These are phyloP conservation scores for Tyto alba DNA, from an alignment of 2,113 vertebrate species.

Conservation along the genomic window DNA sequence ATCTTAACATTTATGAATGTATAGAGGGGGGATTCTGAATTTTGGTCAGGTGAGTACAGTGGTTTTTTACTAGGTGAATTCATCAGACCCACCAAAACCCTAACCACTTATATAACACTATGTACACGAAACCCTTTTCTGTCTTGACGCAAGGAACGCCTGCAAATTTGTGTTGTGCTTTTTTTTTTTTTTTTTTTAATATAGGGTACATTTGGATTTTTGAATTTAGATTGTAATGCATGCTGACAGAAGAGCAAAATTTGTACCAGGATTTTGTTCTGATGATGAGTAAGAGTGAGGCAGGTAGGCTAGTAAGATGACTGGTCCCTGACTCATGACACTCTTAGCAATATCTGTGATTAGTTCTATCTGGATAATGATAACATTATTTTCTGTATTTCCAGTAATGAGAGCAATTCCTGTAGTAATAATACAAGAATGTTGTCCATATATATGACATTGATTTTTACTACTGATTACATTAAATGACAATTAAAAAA, in stretches of 20 bases:
- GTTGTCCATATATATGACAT: not conserved
- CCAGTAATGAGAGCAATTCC: not conserved
- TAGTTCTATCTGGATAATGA: not conserved
- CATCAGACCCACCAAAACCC: not conserved
- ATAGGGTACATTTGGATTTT: not conserved
- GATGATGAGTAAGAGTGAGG: not conserved
- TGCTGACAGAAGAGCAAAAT: not conserved
- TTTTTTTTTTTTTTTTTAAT: not conserved
- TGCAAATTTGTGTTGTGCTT: not conserved
- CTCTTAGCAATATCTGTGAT: not conserved
- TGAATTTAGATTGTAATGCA: not conserved
- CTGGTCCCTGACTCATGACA: not conserved
- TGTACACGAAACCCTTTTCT: rapidly evolving
- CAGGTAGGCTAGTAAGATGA: not conserved
- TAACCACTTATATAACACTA: not conserved
- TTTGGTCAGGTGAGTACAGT: not conserved
- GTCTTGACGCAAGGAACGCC: not conserved
- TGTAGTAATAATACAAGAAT: not conserved
- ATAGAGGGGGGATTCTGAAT: not conserved
- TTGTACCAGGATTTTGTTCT: not conserved
- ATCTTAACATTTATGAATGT: not conserved
- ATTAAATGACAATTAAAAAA: not conserved
- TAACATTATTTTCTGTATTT: not conserved
- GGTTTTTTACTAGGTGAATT: not conserved
- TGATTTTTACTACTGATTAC: not conserved